Base-by-base conservation (phyloP, 1,140 invertebrate species). In the Drosophila bocqueti region DNA sequence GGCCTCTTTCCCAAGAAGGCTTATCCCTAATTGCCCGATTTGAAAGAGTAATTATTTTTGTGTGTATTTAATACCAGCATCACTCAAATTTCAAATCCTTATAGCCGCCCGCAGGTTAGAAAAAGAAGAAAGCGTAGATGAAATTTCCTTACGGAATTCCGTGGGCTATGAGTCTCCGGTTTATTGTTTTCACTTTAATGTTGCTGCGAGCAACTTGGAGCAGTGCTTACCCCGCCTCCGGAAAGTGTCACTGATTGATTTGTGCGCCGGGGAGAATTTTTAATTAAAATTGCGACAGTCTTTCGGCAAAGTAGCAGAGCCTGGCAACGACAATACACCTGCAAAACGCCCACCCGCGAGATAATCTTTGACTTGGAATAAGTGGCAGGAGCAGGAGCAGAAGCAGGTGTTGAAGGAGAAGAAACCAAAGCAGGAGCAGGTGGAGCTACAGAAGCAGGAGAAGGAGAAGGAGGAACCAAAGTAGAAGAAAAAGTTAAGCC, bases 281-380 rank as follows among this genome's bases (percentile, higher is more conserved):
- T 69, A 77, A 85, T 81, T 85, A 72, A 84, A 84, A 69, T 69
- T 77, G 77, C 55, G 73, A 72, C 55, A 76, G 38, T 49, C 42
- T 49, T 46, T 55, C 38, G 3, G 5, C 40, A 24, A 21, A 36
- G 13, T 40, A 60, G 13, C 34, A 60, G 16, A 34, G 16, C 24
- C 34, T 18, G 13, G 11, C 10, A 31, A 49, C 15, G 18, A 29
- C 16, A 46, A 62, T 9, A 11, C 69, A 54, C 54, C 49, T 62
- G 36, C 46, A 18, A 15, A 4, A 26, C 16, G 38, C 31, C 34
- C 46, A 66, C 31, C 31, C n/a, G 59, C 43, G 42, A 24, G 24
- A 67, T 52, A 54, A 76, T 59, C 54, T 66, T 66, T 55, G 62
- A 50, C 73, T 77, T 42, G 21, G 29, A 5, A 18, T 18, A 18